phyloP scores from a whole-genome alignment of 1,140 invertebrate genomes.

The Asbolus verrucosus region DNA sequence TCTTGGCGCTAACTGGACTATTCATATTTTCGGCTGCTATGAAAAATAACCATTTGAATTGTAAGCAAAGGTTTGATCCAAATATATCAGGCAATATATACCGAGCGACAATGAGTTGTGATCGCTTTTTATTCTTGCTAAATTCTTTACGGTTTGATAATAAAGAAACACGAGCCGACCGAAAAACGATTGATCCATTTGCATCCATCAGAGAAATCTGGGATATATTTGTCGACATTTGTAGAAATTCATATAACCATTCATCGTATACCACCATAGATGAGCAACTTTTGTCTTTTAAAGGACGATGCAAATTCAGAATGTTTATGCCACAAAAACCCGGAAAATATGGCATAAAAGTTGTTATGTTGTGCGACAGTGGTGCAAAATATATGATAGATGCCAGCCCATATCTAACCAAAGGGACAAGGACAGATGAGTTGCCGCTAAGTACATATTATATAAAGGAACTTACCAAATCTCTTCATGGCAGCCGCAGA shows the following conservation, averaged over 20 bases:
- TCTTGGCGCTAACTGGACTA: conserved; percentile 54
- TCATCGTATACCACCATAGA: conserved; percentile 50
- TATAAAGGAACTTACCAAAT: conserved; percentile 48
- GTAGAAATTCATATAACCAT: conserved; percentile 53
- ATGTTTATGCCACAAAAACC: conserved; percentile 63
- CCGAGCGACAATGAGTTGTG: conserved; percentile 57
- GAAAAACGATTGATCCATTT: conserved; percentile 59
- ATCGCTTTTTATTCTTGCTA: conserved; percentile 63
- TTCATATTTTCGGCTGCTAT: conserved; percentile 51
- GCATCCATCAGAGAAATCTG: conserved; percentile 62
- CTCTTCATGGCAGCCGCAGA: conserved; percentile 59
- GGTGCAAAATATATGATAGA: conserved; percentile 62
- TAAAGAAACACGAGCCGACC: conserved; percentile 54
- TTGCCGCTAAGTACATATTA: conserved; percentile 57
- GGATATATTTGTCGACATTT: conserved; percentile 59
- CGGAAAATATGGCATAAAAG: conserved; percentile 62
- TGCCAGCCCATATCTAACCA: conserved; percentile 60
- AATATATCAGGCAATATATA: conserved; percentile 53
- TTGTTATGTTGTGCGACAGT: conserved; percentile 59
- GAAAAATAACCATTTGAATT: conserved; percentile 58
- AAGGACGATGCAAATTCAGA: conserved; percentile 53
- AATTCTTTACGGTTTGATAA: conserved; percentile 62
- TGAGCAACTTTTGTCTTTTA: conserved; percentile 53
- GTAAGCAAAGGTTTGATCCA: conserved; percentile 53
- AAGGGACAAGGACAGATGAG: conserved; percentile 54